A percentile compares a stretch with the other conserved stretches of the same genome.
These are phyloP conservation scores for Orussus abietinus DNA, from an alignment of 1,140 invertebrate species.

Conservation along the genomic window DNA sequence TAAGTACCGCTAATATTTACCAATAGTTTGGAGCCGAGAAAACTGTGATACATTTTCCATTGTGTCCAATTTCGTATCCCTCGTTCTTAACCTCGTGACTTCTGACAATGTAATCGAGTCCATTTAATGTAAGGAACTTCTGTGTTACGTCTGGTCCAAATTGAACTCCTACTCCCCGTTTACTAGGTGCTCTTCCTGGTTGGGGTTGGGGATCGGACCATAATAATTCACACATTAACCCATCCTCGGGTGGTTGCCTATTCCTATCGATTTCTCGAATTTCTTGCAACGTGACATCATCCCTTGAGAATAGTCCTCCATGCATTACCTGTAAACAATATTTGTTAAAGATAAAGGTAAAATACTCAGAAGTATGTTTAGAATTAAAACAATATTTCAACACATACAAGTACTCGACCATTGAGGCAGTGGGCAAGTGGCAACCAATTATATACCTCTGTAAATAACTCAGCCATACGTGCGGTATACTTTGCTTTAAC, in stretches of 20 bases:
- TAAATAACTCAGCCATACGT: slow-evolving; percentile 95
- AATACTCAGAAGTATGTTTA: slow-evolving; percentile 6
- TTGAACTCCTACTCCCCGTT: slow-evolving; percentile 95
- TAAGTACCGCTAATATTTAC: slow-evolving; percentile 52
- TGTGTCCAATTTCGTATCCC: slow-evolving; percentile 92
- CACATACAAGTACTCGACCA: slow-evolving; percentile 76
- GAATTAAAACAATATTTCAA: slow-evolving; percentile 6
- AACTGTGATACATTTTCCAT: slow-evolving; percentile 92
- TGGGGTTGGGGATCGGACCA: slow-evolving; percentile 97
- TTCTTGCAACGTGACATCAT: slow-evolving; percentile 88
- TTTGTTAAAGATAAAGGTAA: slow-evolving; percentile 1
- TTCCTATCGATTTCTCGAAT: slow-evolving; percentile 86
- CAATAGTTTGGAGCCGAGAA: slow-evolving; percentile 99
- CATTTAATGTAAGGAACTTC: slow-evolving; percentile 79
- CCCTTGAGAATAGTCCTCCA: slow-evolving; percentile 86
- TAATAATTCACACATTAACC: slow-evolving; percentile 93
- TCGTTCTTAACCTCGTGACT: slow-evolving; percentile 98
- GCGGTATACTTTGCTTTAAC: slow-evolving; percentile 92
- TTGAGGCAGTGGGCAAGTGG: slow-evolving; percentile 96
- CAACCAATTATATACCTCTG: slow-evolving; percentile 97
- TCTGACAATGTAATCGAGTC: slow-evolving; percentile 89
- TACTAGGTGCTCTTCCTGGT: slow-evolving; percentile 82
- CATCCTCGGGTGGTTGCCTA: slow-evolving; percentile 94
- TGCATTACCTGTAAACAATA: slow-evolving; percentile 73
- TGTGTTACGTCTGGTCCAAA: slow-evolving; percentile 97